Evolutionary conservation across 2,888 invertebrate genomes (phyloP).

Genomic region (Tipula unca): DNA sequence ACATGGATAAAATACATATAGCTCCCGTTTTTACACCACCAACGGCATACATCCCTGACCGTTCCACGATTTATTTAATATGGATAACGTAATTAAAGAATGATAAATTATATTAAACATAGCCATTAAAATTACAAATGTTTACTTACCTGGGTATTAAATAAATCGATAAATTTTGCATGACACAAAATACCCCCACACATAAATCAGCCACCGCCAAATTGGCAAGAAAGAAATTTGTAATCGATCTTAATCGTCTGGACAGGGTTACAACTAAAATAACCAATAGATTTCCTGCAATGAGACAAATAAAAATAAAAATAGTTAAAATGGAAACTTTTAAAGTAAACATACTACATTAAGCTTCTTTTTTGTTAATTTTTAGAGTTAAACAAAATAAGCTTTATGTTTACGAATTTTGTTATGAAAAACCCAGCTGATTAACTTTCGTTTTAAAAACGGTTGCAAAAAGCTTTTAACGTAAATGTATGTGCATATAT

Average conservation of each 20-base stretch:
- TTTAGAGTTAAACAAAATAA: no score
- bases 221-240: slow-evolving; percentile 87
- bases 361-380: neutral
- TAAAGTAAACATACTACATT: neutral
- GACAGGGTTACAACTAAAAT: slow-evolving; percentile 78
- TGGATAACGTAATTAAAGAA: neutral
- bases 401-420: no score
- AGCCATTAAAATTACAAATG: neutral
- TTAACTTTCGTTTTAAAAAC: no score
- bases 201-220: slow-evolving; percentile 84
- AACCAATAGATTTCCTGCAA: slow-evolving; percentile 78
- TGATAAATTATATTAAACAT: no score
- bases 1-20: neutral
- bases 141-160: slow-evolving; percentile 59
- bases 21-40: neutral
- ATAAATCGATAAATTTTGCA: slow-evolving; percentile 79
- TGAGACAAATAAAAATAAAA: slow-evolving; percentile 20
- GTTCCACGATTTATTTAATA: neutral
- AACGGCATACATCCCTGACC: no score
- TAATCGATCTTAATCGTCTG: slow-evolving; percentile 73
- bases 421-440: no score
- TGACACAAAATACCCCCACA: slow-evolving; percentile 87
- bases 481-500: neutral
- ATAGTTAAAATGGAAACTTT: neutral
- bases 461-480: neutral